These are phyloP conservation scores for Mya arenaria DNA, from an alignment of 1,140 invertebrate species.

Conservation along the genomic window DNA sequence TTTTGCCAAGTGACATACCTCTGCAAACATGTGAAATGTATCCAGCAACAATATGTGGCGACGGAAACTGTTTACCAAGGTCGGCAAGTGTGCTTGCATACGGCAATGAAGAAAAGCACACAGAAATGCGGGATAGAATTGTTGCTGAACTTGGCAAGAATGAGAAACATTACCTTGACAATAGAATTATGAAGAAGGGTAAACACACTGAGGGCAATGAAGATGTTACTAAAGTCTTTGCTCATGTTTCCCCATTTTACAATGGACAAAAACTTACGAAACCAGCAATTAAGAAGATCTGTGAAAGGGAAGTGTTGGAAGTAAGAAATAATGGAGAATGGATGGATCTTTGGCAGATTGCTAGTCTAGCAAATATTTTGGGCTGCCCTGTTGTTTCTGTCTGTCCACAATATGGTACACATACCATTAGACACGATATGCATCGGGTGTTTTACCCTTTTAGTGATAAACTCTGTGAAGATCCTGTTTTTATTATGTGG, in stretches of 20 bases:
- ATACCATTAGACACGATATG: constrained; percentile 2
- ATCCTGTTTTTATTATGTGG: constrained; percentile 15
- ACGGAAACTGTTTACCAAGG: constrained; percentile 16
- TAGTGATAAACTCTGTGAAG: constrained; percentile 10
- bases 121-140: constrained; percentile 17
- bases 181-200: constrained; percentile 2
- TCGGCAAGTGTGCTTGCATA: constrained; percentile 25
- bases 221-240: constrained; percentile 13
- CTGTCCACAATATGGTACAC: neutral
- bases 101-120: neutral
- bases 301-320: constrained; percentile 13
- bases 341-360: constrained; percentile 17
- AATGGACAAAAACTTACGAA: constrained; percentile 11
- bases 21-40: no score
- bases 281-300: neutral
- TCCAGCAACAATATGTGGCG: neutral
- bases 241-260: neutral
- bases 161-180: neutral
- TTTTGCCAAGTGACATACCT: no score
- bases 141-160: constrained; percentile 14
- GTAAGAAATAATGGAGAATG: constrained; percentile 6
- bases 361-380: constrained; percentile 5
- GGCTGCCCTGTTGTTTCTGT: constrained; percentile 7
- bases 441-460: neutral
- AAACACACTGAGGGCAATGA: neutral